Percentiles rank a stretch among this genome's conserved stretches.
Conservation (phyloP, 2,888 invertebrate species). For the Pollenia angustigena region DNA sequence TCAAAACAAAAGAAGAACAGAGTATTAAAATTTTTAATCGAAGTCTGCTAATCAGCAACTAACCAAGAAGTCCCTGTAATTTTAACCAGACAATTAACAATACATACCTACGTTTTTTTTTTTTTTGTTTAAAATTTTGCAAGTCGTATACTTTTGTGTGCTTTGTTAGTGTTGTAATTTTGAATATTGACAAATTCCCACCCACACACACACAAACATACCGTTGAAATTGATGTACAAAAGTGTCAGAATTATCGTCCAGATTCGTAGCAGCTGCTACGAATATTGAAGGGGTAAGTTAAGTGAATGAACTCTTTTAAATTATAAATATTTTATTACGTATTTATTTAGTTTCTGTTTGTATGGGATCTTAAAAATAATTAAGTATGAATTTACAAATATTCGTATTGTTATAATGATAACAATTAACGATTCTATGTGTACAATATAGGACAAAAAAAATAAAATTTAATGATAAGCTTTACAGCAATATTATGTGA, state of each 20-base stretch:
- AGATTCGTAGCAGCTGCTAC: background rate
- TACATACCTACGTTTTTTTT: background rate
- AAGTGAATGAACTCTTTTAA: slow-evolving; percentile 42
- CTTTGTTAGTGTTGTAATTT: slow-evolving; percentile 5
- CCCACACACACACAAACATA: slow-evolving; percentile 9
- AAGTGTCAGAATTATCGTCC: slow-evolving; percentile 13
- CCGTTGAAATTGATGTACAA: background rate
- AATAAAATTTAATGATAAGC: slow-evolving; percentile 36
- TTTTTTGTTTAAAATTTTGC: background rate
- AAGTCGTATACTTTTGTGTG: slow-evolving; percentile 7
- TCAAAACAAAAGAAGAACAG: background rate
- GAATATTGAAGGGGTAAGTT: slow-evolving; percentile 44
- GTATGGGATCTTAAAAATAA: background rate
- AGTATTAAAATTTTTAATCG: slow-evolving; percentile 24
- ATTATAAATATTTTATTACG: slow-evolving; percentile 16
- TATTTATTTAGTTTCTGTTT: background rate
- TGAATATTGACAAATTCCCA: background rate
- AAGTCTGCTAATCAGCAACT: slow-evolving; percentile 6
- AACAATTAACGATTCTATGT: background rate
- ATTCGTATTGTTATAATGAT: slow-evolving; percentile 4
- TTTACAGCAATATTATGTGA: slow-evolving; percentile 7
- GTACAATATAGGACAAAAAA: slow-evolving; percentile 5
- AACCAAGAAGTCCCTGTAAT: background rate
- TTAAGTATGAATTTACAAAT: background rate
- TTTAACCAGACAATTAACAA: slow-evolving; percentile 3